Evolutionary conservation across 2,888 invertebrate genomes (phyloP).

Genomic region (Phragmatobia fuliginosa): DNA sequence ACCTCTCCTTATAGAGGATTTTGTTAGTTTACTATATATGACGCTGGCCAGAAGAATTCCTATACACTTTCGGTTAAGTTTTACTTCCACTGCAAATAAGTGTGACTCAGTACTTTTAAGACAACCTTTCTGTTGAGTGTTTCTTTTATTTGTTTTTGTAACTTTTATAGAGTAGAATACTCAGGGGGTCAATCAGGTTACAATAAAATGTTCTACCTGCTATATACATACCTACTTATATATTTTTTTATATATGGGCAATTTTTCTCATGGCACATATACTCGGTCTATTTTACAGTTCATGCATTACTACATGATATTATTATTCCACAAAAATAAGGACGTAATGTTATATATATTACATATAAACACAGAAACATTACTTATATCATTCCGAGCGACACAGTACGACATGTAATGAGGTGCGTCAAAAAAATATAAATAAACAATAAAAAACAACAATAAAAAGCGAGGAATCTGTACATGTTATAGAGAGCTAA

Average conservation of each 20-base stretch:
- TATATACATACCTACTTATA: neutral
- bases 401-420: slow-evolving; percentile 34
- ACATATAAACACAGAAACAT: neutral
- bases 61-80: too few relatives aligned
- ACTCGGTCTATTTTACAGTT: neutral
- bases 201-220: neutral
- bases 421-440: slow-evolving; percentile 33
- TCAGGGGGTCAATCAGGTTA: neutral
- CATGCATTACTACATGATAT: neutral
- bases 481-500: slow-evolving; percentile 36
- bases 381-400: slow-evolving; percentile 26
- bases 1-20: too few relatives aligned
- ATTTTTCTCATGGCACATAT: neutral
- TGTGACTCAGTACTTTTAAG: neutral
- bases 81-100: neutral
- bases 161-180: neutral
- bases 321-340: neutral
- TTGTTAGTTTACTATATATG: too few relatives aligned
- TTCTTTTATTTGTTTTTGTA: neutral
- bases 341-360: neutral
- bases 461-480: slow-evolving; percentile 45
- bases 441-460: slow-evolving; percentile 31
- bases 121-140: neutral
- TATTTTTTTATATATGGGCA: too few relatives aligned
- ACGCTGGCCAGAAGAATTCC: too few relatives aligned